Evolutionary conservation across 2,888 invertebrate genomes (phyloP).

Genomic region (Lithosia quadra): DNA sequence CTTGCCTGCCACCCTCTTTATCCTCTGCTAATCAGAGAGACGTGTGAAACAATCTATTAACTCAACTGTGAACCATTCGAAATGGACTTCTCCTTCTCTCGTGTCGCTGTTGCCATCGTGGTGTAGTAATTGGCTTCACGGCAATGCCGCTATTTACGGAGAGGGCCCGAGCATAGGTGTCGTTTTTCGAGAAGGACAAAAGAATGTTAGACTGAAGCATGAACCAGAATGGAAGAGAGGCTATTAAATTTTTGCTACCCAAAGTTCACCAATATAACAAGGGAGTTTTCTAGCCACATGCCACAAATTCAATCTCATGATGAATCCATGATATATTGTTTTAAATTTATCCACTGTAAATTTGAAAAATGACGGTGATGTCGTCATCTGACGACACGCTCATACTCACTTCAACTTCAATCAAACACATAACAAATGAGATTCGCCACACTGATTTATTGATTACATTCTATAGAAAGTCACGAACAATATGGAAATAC

Average conservation of each 20-base stretch:
- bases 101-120: too few species aligned
- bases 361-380: neutral
- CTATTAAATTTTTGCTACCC: neutral
- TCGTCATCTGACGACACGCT: neutral
- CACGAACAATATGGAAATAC: constrained; percentile 2
- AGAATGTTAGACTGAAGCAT: neutral
- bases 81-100: too few species aligned
- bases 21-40: neutral
- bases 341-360: neutral
- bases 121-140: too few species aligned
- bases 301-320: too few species aligned
- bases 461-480: constrained; percentile 20
- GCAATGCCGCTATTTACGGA: too few species aligned
- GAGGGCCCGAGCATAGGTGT: too few species aligned
- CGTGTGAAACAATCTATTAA: too few species aligned
- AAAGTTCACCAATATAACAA: neutral
- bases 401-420: constrained; percentile 10
- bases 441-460: constrained; percentile 14
- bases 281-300: too few species aligned
- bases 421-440: constrained; percentile 17
- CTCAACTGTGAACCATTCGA: too few species aligned
- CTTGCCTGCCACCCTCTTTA: neutral
- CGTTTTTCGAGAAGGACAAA: too few species aligned
- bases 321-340: neutral
- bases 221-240: neutral